These are phyloP conservation scores for Anolis apletophallus DNA, from an alignment of 2,797 vertebrate species.

Conservation along the genomic window DNA sequence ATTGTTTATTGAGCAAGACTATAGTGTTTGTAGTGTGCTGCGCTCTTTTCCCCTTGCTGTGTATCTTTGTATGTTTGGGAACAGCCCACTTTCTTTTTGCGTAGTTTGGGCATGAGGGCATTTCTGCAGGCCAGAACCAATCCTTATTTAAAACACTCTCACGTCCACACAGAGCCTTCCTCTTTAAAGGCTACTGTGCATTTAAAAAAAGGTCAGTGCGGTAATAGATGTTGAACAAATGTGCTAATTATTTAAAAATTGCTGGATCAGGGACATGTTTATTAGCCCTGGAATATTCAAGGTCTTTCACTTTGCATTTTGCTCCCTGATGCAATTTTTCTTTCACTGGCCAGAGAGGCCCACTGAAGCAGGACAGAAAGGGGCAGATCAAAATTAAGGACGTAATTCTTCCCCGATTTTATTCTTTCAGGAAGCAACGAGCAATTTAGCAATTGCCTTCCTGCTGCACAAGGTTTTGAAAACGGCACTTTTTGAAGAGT, in stretches of 20 bases:
- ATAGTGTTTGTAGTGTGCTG: too few relatives aligned
- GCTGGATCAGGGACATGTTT: not conserved
- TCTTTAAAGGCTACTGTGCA: constrained; percentile 32
- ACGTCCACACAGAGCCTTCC: constrained; percentile 10
- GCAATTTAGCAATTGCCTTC: too few relatives aligned
- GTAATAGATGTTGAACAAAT: constrained; percentile 19
- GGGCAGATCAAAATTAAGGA: not conserved
- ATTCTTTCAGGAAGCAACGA: too few relatives aligned
- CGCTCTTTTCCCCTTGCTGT: too few relatives aligned
- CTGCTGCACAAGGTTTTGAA: too few relatives aligned
- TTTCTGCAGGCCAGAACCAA: constrained; percentile 32
- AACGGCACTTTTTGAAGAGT: too few relatives aligned
- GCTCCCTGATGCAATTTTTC: not conserved
- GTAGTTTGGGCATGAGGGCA: not conserved
- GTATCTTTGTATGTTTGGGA: too few relatives aligned
- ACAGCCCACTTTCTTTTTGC: too few relatives aligned
- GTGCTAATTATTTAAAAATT: constrained; percentile 41
- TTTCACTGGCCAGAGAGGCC: not conserved
- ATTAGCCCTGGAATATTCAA: not conserved
- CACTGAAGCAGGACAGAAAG: not conserved
- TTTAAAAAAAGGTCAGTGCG: constrained; percentile 39
- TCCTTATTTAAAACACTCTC: constrained; percentile 47
- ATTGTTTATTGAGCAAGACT: too few relatives aligned
- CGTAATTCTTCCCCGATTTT: not conserved
- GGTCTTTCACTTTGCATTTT: constrained; percentile 18